A percentile compares a stretch with the other conserved stretches of the same genome.
phyloP scores from a whole-genome alignment of 2,888 invertebrate species.

The Hyles lineata region DNA sequence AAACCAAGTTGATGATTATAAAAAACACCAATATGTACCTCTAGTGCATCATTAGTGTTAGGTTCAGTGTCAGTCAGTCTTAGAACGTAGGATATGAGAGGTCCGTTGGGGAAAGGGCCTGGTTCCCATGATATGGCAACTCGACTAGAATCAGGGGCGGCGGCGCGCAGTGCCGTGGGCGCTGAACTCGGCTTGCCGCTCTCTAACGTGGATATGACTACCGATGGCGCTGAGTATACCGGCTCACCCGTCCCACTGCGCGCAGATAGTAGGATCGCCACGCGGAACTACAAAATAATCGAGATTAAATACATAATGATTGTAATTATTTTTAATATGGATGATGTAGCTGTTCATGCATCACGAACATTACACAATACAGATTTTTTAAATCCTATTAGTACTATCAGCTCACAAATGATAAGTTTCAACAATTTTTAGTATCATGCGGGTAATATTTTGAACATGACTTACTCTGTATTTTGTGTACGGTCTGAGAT shows the following conservation, averaged over 20 bases:
- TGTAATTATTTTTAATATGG: not conserved
- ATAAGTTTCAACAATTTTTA: not conserved
- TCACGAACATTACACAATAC: too few species aligned
- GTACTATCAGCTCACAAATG: not conserved
- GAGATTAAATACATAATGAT: not conserved
- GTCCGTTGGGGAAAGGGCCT: slow-evolving; percentile 94
- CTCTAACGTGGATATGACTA: slow-evolving; percentile 90
- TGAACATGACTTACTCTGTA: slow-evolving; percentile 88
- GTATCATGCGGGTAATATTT: not conserved
- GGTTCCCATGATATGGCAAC: slow-evolving; percentile 95
- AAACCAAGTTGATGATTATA: not conserved
- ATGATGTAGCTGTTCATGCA: not conserved
- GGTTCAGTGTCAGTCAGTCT: slow-evolving; percentile 86
- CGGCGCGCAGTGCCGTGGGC: slow-evolving; percentile 89
- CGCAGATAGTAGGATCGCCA: slow-evolving; percentile 91
- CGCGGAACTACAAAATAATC: slow-evolving; percentile 88
- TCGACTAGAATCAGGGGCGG: slow-evolving; percentile 92
- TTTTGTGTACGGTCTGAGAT: slow-evolving; percentile 94
- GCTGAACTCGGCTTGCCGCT: slow-evolving; percentile 91
- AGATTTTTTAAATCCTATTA: too few species aligned
- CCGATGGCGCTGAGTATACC: slow-evolving; percentile 90
- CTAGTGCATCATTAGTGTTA: slow-evolving; percentile 86
- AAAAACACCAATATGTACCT: slow-evolving; percentile 74
- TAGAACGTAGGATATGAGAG: slow-evolving; percentile 93
- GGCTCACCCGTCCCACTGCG: slow-evolving; percentile 88